Conservation (phyloP, 2,888 invertebrate species). For the Rhamphomyia laevipes region DNA sequence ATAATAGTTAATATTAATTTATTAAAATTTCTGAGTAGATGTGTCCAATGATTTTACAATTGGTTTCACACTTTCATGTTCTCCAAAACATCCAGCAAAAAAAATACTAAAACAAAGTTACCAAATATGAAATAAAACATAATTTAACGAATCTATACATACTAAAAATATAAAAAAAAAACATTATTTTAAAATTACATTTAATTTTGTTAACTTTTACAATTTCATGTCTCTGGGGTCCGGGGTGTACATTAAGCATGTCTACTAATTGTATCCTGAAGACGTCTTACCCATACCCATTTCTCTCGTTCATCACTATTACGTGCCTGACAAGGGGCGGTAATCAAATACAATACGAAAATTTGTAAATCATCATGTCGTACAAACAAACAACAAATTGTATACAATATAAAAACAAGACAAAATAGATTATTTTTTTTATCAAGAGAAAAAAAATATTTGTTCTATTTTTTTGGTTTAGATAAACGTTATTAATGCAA, state of each 20-base stretch:
- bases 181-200: background rate
- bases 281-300: conserved; percentile 90
- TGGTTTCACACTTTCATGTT: background rate
- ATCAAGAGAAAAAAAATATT: no score
- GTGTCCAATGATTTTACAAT: background rate
- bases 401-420: no score
- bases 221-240: conserved; percentile 62
- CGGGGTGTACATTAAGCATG: conserved; percentile 56
- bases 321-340: conserved; percentile 76
- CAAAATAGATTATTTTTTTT: no score
- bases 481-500: no score
- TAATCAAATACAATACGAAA: no score
- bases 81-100: conserved; percentile 17
- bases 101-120: conserved; percentile 31
- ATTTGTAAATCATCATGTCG: no score
- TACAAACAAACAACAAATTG: no score
- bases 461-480: no score
- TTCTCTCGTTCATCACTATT: conserved; percentile 89
- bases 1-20: no score
- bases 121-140: conserved; percentile 50
- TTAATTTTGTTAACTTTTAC: conserved; percentile 44
- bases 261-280: conserved; percentile 87
- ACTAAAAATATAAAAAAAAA: conserved; percentile 48
- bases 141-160: conserved; percentile 70
- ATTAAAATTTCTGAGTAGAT: background rate